Conservation (phyloP, 2,888 invertebrate species). For the Phoenoteleia sp. region DNA sequence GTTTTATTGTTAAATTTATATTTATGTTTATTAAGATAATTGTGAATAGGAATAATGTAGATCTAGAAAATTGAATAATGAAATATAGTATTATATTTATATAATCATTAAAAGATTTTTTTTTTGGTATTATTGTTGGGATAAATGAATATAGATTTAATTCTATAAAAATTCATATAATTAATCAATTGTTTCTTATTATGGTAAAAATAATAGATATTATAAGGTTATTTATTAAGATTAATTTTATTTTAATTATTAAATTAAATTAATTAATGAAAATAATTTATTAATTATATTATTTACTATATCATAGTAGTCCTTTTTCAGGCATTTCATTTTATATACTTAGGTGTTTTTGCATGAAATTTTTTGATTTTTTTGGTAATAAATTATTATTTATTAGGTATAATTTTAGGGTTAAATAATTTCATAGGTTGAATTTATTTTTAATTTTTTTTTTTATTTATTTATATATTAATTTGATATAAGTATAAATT, state of each 20-base stretch:
- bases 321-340: slow-evolving; percentile 67
- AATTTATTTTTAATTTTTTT: too few relatives aligned
- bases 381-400: slow-evolving; percentile 89
- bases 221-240: slow-evolving; percentile 6
- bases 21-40: slow-evolving; percentile 89
- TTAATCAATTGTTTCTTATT: slow-evolving; percentile 67
- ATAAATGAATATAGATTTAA: slow-evolving; percentile 86
- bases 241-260: slow-evolving; percentile 21
- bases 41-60: slow-evolving; percentile 88
- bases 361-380: slow-evolving; percentile 89
- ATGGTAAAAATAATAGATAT: background rate
- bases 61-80: slow-evolving; percentile 90
- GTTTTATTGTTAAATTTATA: slow-evolving; percentile 81
- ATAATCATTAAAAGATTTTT: background rate
- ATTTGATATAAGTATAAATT: too few relatives aligned
- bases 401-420: slow-evolving; percentile 87
- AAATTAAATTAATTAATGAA: slow-evolving; percentile 31
- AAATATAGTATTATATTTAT: slow-evolving; percentile 76
- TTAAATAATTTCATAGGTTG: too few relatives aligned
- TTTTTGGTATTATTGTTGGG: slow-evolving; percentile 88
- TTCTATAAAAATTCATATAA: slow-evolving; percentile 82
- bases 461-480: too few relatives aligned
- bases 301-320: slow-evolving; percentile 60
- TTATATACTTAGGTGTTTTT: background rate
- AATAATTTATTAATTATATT: slow-evolving; percentile 46